phyloP scores from a whole-genome alignment of 1,140 invertebrate genomes.

The Hycleus phaleratus region DNA sequence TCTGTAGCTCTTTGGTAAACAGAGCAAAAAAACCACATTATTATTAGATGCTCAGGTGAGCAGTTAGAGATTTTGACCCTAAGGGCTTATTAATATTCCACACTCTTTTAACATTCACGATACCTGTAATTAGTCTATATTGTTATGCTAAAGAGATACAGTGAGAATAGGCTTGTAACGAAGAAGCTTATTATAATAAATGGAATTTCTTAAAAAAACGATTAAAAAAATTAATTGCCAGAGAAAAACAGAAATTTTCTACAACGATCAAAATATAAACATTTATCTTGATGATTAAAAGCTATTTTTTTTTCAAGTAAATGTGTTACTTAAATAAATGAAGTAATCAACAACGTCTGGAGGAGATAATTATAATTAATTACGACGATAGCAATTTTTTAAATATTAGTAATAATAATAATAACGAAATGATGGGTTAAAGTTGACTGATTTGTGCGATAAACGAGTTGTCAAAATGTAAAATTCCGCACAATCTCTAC shows the following conservation, averaged over 20 bases:
- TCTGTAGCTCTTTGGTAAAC: slow-evolving; percentile 5
- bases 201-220: neutral
- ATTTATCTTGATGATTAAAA: too few relatives aligned
- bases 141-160: slow-evolving; percentile 9
- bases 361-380: too few relatives aligned
- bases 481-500: too few relatives aligned
- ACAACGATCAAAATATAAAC: too few relatives aligned
- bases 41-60: slow-evolving; percentile 3
- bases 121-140: slow-evolving; percentile 9
- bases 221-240: neutral
- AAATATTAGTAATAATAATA: too few relatives aligned
- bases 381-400: too few relatives aligned
- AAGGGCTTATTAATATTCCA: too few relatives aligned
- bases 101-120: neutral
- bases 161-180: neutral
- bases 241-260: neutral
- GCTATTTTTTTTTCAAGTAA: too few relatives aligned
- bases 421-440: neutral
- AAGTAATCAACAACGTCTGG: too few relatives aligned
- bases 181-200: slow-evolving; percentile 2
- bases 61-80: too few relatives aligned
- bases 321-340: too few relatives aligned
- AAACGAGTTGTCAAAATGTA: too few relatives aligned
- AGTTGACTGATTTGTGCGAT: slow-evolving; percentile 1
- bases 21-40: slow-evolving; percentile 7